Evolutionary conservation across 1,140 invertebrate species (phyloP).

Genomic region (Brachionus calyciflorus): DNA sequence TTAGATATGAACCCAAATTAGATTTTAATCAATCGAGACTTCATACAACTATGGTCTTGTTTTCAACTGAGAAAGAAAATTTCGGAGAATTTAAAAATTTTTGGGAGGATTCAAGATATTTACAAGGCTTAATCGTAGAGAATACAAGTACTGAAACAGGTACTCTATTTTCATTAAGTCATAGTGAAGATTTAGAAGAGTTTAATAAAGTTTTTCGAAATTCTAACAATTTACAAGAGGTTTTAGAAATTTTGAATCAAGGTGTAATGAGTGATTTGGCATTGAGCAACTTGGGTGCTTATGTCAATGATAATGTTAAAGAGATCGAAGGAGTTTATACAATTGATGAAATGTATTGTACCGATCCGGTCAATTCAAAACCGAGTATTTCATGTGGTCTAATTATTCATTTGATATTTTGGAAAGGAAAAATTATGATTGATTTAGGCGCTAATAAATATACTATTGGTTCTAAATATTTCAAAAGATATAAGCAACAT

Average conservation of each 20-base stretch:
- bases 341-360: neutral
- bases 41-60: slow-evolving; percentile 19
- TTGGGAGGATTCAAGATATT: slow-evolving; percentile 24
- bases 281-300: neutral
- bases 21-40: neutral
- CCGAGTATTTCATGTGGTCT: slow-evolving; percentile 9
- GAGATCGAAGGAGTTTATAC: neutral
- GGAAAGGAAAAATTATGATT: slow-evolving; percentile 40
- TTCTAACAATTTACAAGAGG: neutral
- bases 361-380: neutral
- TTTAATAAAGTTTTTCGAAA: neutral
- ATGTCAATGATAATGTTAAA: neutral
- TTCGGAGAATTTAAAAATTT: slow-evolving; percentile 36
- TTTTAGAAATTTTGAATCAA: neutral
- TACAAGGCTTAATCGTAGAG: neutral
- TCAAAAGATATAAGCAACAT: slow-evolving; percentile 35
- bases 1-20: slow-evolving; percentile 12
- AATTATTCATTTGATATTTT: slow-evolving; percentile 35
- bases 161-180: slow-evolving; percentile 8
- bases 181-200: slow-evolving; percentile 5
- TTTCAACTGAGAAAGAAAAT: neutral
- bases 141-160: slow-evolving; percentile 27
- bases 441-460: slow-evolving; percentile 20
- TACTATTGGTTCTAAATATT: neutral
- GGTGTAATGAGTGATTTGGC: neutral